phyloP scores from a whole-genome alignment of 2,113 vertebrate species.

The Piprites chloris region DNA sequence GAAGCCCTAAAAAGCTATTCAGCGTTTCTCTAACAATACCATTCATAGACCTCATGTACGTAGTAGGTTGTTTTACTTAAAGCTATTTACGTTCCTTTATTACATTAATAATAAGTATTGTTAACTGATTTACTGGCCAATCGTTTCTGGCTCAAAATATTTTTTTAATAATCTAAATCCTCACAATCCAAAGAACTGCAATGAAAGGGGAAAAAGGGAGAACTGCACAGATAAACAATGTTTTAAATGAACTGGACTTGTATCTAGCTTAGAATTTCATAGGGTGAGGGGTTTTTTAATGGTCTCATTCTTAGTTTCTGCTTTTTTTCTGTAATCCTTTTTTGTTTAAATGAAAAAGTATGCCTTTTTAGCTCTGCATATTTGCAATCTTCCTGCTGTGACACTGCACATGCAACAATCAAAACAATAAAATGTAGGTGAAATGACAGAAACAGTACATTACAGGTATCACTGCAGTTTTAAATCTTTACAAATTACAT shows the following conservation, averaged over 20 bases:
- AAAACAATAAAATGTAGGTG: background rate
- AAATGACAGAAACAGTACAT: background rate
- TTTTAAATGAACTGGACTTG: background rate
- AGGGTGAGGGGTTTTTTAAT: background rate
- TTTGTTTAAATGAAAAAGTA: background rate
- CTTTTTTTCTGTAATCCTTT: background rate
- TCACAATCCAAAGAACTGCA: background rate
- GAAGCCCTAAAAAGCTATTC: background rate
- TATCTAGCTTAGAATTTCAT: background rate
- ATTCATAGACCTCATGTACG: background rate
- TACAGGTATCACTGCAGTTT: background rate
- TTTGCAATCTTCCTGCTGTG: background rate
- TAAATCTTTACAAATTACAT: background rate
- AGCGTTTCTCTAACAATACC: background rate
- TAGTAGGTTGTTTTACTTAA: background rate
- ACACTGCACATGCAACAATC: background rate
- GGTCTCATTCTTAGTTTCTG: background rate
- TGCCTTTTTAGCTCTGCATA: background rate
- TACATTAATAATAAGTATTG: background rate
- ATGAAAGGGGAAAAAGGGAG: background rate
- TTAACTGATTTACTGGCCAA: background rate
- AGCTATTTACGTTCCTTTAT: background rate
- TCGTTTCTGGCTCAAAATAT: background rate
- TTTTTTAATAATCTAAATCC: background rate
- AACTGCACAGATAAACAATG: background rate